Base-by-base conservation (phyloP, 2,797 vertebrate species). In the Sebastes goodei region DNA sequence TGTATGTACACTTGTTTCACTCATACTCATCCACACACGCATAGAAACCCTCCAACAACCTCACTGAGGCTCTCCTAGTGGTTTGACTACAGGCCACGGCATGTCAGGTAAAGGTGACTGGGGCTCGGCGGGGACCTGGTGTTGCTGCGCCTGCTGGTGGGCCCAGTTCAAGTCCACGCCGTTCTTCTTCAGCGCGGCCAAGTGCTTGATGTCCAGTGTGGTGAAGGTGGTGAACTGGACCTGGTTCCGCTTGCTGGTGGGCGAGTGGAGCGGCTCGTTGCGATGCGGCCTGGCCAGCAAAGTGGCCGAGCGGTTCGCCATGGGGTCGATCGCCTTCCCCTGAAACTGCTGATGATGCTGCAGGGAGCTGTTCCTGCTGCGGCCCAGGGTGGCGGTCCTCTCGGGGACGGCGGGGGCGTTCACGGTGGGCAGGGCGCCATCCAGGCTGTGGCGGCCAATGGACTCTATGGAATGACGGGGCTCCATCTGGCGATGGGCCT, bases 201-300 rank as follows among this genome's bases (percentile, higher is more conserved):
- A 93, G 89, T 82, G 96, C 23, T 72, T 97, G 93, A 92, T 95
- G 92, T 81, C 97, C 85, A 86, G 94, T 38, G 97, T 97, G 32
- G 97, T 97, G 87, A 99, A 99, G 23, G 98, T 99, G 87, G 97
- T 98, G 81, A 99, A 99, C 77, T 97, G 97, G 53, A 99, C 98
- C 86, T 98, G 96, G 95, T 98, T 99, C 84, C 98, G 95, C 89
- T 98, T 98, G 14, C 97, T 99, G 90, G 98, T 98, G 10, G 98
- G 98, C 11, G 98, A 99, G 33, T 97, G 29, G 1, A 97, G 94
- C 0, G 96, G 95, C 69, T 98, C 97, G 0, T 63, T 94, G 68
- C 93, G 95, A 21, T 91, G 79, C 0, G 95, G 95, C 78, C 89
- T 91, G 2, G 91, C 89, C 8, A 85, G 85, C 74, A 96, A 78